Conservation (phyloP, 2,888 invertebrate genomes). For the Rotaria macrura region DNA sequence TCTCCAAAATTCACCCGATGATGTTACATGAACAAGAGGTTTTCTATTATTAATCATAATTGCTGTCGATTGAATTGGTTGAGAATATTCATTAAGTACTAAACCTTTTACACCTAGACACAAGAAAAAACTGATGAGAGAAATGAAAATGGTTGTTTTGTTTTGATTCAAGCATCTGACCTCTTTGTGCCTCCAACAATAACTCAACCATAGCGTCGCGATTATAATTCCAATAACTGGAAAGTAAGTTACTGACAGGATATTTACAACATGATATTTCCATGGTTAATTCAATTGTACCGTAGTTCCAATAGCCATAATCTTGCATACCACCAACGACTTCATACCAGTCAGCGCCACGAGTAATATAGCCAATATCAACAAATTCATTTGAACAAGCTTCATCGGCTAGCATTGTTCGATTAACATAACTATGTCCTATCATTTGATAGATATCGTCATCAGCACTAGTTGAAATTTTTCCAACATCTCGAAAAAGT, state of each 20-base stretch:
- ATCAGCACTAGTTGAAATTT: slow-evolving; percentile 52
- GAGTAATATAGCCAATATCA: not conserved
- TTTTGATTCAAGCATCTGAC: slow-evolving; percentile 47
- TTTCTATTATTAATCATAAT: not conserved
- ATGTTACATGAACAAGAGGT: not conserved
- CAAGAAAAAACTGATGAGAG: not conserved
- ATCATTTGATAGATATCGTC: slow-evolving; percentile 68
- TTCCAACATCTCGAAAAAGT: not conserved
- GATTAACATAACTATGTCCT: slow-evolving; percentile 67
- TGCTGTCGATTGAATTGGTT: not conserved
- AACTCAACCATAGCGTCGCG: slow-evolving; percentile 56
- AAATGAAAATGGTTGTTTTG: no score
- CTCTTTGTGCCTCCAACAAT: slow-evolving; percentile 38
- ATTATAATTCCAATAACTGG: slow-evolving; percentile 77
- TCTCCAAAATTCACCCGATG: slow-evolving; percentile 16
- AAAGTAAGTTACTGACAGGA: slow-evolving; percentile 67
- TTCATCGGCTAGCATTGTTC: slow-evolving; percentile 58
- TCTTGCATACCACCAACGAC: slow-evolving; percentile 71
- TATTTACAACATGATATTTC: slow-evolving; percentile 89
- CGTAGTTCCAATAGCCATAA: slow-evolving; percentile 81
- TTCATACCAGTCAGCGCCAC: slow-evolving; percentile 16
- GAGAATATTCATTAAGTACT: not conserved
- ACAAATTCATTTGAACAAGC: not conserved
- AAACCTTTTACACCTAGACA: not conserved
- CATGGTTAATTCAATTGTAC: slow-evolving; percentile 85